Base-by-base conservation (phyloP, 2,797 vertebrate species). In the Xyrichtys novacula region DNA sequence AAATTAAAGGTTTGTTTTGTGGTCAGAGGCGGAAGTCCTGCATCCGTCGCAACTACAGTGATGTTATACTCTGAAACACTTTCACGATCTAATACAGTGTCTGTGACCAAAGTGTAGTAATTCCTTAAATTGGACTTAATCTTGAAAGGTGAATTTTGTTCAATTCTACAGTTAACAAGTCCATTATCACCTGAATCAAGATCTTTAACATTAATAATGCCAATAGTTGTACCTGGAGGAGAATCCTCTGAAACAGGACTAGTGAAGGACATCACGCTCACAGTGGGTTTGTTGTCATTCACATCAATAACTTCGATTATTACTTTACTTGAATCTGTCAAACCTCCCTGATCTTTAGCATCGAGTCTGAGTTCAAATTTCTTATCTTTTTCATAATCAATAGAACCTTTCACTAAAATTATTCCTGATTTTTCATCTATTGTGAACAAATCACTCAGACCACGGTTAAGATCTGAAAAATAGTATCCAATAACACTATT, bases 131-230 rank as follows among this genome's bases (percentile, higher is more conserved):
- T 89, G 3, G 91, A 90, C 39, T 91, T 78, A 26, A 95, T 89
- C 38, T 79, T 86, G 70, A 95, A 94, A 0, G 91, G 91, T 87
- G 73, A 91, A 0, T 94, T 95, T 62, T 76, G 85, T n/a, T 88
- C 93, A 5, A 93, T 78, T 93, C 90, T 2, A 91, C 94, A 31
- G 6, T 31, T 31, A 31, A 31, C 31, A 7, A 7, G 31, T 31
- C 31, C 31, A 7, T 31, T 90, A 26, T 95, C 94, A 74, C 92
- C 91, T 6, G 91, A 93, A 50, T 95, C 94, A 29, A 74, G 74
- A 53, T 95, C 94, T 57, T 91, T 91, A 7, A 94, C 84, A 65
- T 94, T 93, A 59, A 95, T 86, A 44, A 95, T 79, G 7, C 89
- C 93, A 32, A 95, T 82, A 0, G 93, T 89, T 2, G 92, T 93